Evolutionary conservation across 2,888 invertebrate species (phyloP).

Genomic region (Petrolisthes manimaculis): DNA sequence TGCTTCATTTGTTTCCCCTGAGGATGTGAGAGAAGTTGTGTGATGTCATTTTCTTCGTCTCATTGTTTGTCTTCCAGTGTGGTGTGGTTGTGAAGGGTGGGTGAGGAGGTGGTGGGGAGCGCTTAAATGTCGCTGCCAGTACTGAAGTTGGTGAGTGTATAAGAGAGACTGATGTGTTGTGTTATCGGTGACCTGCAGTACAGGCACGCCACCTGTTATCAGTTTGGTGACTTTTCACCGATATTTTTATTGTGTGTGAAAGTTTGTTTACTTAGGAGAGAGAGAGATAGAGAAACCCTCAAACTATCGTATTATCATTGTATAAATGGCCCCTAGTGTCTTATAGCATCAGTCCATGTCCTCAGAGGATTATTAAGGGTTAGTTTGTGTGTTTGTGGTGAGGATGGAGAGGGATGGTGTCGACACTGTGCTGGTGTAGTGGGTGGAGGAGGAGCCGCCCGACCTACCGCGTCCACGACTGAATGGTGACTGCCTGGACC

Average conservation of each 20-base stretch:
- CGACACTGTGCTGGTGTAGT: conserved; percentile 4
- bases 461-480: conserved; percentile 51
- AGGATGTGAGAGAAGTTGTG: not conserved
- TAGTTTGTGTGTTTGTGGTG: not conserved
- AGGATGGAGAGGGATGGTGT: not conserved
- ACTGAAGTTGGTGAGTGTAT: not conserved
- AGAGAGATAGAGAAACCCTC: too few species aligned
- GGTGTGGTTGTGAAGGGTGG: not conserved
- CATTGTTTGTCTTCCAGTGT: not conserved
- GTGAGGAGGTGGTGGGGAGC: not conserved
- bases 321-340: too few species aligned
- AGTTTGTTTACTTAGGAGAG: too few species aligned
- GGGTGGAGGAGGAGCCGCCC: conserved; percentile 27
- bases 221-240: too few species aligned
- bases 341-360: too few species aligned
- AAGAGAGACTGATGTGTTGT: not conserved
- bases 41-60: not conserved
- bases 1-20: not conserved
- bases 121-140: not conserved
- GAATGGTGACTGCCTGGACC: conserved; percentile 53
- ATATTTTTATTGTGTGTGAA: too few species aligned
- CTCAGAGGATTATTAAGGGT: not conserved
- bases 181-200: not conserved
- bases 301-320: too few species aligned
- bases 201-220: too few species aligned